These are phyloP conservation scores for Coreius guichenoti DNA, from an alignment of 2,797 vertebrate genomes.

Conservation along the genomic window DNA sequence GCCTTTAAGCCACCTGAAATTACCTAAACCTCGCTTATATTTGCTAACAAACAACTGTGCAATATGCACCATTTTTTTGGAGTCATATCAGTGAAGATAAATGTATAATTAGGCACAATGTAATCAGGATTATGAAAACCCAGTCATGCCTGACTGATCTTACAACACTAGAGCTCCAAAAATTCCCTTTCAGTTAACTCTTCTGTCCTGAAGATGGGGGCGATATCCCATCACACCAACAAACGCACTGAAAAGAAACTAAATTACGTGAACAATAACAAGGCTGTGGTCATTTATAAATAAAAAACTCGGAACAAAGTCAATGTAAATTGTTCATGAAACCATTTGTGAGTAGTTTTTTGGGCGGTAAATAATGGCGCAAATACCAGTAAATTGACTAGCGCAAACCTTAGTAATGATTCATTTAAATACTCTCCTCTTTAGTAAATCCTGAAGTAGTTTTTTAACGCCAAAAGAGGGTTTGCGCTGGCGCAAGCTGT, in stretches of 20 bases:
- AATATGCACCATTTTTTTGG: background rate
- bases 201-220: background rate
- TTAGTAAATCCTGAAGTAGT: too few species aligned
- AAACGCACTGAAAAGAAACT: background rate
- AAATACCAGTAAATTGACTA: too few species aligned
- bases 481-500: too few species aligned
- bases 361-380: too few species aligned
- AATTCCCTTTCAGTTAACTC: background rate
- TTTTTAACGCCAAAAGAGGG: too few species aligned
- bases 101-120: slow-evolving; percentile 2
- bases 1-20: background rate
- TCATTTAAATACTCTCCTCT: too few species aligned
- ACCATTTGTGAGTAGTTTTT: background rate
- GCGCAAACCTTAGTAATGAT: too few species aligned
- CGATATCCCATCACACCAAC: background rate
- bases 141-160: background rate
- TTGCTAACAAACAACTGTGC: background rate
- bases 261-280: background rate
- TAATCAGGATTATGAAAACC: background rate
- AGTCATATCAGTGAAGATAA: background rate
- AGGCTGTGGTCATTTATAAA: background rate
- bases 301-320: background rate
- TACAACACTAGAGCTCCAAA: slow-evolving; percentile 6
- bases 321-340: background rate
- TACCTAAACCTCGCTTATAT: background rate